Base-by-base conservation (phyloP, 2,888 invertebrate genomes). In the Oscheius sp. region DNA sequence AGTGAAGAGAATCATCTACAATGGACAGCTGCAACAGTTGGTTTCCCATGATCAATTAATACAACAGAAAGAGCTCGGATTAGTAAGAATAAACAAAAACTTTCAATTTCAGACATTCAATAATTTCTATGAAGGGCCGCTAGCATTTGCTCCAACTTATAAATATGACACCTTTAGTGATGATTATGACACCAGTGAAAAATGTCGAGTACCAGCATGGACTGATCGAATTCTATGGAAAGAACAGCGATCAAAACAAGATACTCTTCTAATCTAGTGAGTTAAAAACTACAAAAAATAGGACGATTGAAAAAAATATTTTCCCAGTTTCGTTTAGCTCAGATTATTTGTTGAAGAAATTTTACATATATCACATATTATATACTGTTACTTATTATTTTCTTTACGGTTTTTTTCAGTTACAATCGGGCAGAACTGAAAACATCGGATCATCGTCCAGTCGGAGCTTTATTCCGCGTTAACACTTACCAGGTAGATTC, bases 111-210 rank as follows among this genome's bases (percentile, higher is more conserved):
- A 89, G 88, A 93, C 94, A 1, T 98, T 98, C 86, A 92, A 92
- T 85, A 93, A 94, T 83, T 98, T 94, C 86, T 90, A 91, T 64
- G 98, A 99, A 89, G 97, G 95, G 0, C 91, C 92, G 62, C 91
- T 96, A 33, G 91, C 90, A 49, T 98, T 98, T 87, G 91, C 93
- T 14, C 98, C 98, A 0, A 98, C 98, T 0, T 98, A 98, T 87
- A 99, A 98, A 87, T 98, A 98, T 86, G 98, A 98, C 89, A 89
- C 96, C 66, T 97, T 97, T 87, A 95, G 95, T 82, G 95, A 97
- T 87, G 96, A 97, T 88, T 98, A 96, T 86, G 98, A 98, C 87
- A 97, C 98, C 0, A 96, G 96, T 86, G 98, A 99, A 87, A 98
- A 98, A 88, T 77, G 77, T 59, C 73, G 77, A 30, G 70, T 72